phyloP scores from a whole-genome alignment of 2,113 vertebrate genomes.

The Nothocercus nigrocapillus region DNA sequence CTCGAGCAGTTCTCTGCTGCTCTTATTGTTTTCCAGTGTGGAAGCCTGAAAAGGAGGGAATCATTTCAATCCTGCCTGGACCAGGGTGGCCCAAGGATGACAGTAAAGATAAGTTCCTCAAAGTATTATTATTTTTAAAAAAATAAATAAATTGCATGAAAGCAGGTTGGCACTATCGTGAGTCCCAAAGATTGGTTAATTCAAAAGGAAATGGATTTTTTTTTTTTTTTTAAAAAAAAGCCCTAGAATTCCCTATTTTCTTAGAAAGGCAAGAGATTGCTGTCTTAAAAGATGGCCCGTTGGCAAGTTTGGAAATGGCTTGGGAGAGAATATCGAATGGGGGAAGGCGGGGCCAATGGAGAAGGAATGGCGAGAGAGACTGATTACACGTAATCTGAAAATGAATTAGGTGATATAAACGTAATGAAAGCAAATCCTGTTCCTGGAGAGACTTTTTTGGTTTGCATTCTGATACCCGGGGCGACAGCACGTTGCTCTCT shows the following conservation, averaged over 20 bases:
- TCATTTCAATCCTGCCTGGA: neutral
- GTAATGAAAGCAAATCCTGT: slow-evolving; percentile 66
- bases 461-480: slow-evolving; percentile 66
- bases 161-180: neutral
- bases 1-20: neutral
- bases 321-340: slow-evolving; percentile 45
- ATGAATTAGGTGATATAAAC: slow-evolving; percentile 70
- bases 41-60: neutral
- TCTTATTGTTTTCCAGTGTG: neutral
- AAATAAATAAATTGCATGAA: neutral
- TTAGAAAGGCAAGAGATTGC: slow-evolving; percentile 1
- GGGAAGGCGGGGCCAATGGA: neutral
- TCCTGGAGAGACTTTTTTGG: slow-evolving; percentile 62
- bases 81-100: neutral
- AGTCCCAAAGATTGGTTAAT: neutral
- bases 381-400: slow-evolving; percentile 71
- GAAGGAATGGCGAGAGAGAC: slow-evolving; percentile 16
- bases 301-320: slow-evolving; percentile 56
- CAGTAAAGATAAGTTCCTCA: neutral
- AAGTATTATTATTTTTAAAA: neutral
- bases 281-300: neutral
- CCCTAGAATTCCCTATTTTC: neutral
- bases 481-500: slow-evolving; percentile 62
- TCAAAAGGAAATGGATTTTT: neutral
- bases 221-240: neutral